These are phyloP conservation scores for Heliconius cydno DNA, from an alignment of 2,888 invertebrate species.

Conservation along the genomic window DNA sequence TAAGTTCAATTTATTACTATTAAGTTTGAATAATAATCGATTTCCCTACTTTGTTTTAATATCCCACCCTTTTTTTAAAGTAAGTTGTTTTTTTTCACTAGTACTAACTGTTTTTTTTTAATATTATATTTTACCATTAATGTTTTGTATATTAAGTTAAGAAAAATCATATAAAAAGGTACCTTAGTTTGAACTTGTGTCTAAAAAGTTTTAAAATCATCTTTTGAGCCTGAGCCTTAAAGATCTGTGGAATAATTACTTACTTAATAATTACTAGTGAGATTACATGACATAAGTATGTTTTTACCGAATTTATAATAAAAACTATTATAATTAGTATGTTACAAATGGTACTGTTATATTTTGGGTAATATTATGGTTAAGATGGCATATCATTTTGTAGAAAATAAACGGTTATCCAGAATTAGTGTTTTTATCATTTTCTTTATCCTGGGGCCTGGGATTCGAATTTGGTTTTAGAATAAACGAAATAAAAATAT, in stretches of 20 bases:
- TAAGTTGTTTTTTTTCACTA: conserved; percentile 28
- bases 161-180: background rate
- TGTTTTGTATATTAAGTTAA: conserved; percentile 3
- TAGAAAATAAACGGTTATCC: conserved; percentile 73
- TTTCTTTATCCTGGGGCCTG: background rate
- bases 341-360: conserved; percentile 43
- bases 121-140: conserved; percentile 46
- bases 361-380: conserved; percentile 42
- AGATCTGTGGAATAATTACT: conserved; percentile 60
- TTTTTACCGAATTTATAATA: conserved; percentile 41
- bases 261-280: too few species aligned
- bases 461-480: too few species aligned
- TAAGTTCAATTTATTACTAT: background rate
- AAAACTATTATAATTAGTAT: conserved; percentile 17
- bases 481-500: too few species aligned
- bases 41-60: conserved; percentile 19
- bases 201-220: background rate
- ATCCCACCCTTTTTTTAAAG: conserved; percentile 36
- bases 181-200: background rate
- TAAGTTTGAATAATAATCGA: conserved; percentile 7
- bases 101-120: conserved; percentile 49
- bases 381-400: conserved; percentile 78
- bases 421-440: conserved; percentile 38
- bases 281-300: conserved; percentile 66
- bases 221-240: background rate